A percentile compares a stretch with the other conserved stretches of the same genome.
Evolutionary conservation across 1,140 invertebrate genomes (phyloP).

Genomic region (Ceratina calcarata): DNA sequence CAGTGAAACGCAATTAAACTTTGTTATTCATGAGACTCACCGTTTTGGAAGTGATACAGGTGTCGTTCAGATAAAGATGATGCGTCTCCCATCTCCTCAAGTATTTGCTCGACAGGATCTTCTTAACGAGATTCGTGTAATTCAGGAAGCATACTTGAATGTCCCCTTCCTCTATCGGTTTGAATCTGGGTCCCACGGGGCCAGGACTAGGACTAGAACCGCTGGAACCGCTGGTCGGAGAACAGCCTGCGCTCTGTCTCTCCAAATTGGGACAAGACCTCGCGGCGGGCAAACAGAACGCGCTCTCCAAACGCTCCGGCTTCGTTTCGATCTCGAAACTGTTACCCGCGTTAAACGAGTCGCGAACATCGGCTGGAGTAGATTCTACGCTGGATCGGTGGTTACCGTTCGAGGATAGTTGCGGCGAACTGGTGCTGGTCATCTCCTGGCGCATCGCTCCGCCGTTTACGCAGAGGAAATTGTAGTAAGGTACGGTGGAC

Average conservation of each 20-base stretch:
- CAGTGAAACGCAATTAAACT: too few species aligned
- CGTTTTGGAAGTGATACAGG: conserved; percentile 88
- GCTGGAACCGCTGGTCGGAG: conserved; percentile 71
- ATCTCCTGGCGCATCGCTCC: conserved; percentile 75
- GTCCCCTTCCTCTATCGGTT: conserved; percentile 88
- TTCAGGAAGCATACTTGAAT: conserved; percentile 90
- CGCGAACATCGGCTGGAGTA: conserved; percentile 75
- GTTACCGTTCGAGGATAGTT: conserved; percentile 64
- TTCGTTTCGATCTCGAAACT: conserved; percentile 70
- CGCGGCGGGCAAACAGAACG: conserved; percentile 79
- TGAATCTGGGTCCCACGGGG: conserved; percentile 85
- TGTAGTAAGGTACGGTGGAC: conserved; percentile 70
- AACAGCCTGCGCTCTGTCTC: conserved; percentile 73
- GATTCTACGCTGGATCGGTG: conserved; percentile 70
- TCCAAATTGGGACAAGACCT: conserved; percentile 79
- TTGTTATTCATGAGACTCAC: conserved; percentile 80
- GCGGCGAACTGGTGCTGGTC: conserved; percentile 77
- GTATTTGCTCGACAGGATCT: conserved; percentile 91
- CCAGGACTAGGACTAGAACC: conserved; percentile 79
- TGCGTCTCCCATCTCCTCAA: conserved; percentile 91
- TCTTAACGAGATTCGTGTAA: conserved; percentile 90
- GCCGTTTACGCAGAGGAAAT: conserved; percentile 75
- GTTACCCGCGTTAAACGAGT: conserved; percentile 74
- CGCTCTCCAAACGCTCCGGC: conserved; percentile 75
- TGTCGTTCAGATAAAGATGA: conserved; percentile 86